A percentile compares a stretch with the other conserved stretches of the same genome.
Conservation (phyloP, 2,888 invertebrate species). For the Hybos culiciformis region DNA sequence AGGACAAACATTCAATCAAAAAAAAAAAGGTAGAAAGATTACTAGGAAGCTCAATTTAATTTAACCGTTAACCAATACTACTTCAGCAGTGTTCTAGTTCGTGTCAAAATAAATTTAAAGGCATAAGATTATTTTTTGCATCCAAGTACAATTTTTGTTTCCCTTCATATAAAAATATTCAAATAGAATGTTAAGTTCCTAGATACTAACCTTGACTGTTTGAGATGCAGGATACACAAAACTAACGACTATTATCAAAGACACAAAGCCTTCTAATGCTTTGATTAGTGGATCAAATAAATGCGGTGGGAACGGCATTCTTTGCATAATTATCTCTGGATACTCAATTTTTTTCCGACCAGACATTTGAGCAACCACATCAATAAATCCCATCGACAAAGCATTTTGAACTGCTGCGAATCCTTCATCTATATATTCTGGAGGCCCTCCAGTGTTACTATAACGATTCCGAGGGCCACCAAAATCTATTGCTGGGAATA, state of each 20-base stretch:
- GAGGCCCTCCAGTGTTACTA: constrained; percentile 38
- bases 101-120: too few species aligned
- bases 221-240: constrained; percentile 70
- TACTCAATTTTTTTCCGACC: constrained; percentile 10
- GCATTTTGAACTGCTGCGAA: constrained; percentile 52
- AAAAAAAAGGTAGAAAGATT: too few species aligned
- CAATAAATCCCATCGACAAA: constrained; percentile 37
- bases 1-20: too few species aligned
- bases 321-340: constrained; percentile 29
- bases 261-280: constrained; percentile 51
- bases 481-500: constrained; percentile 50
- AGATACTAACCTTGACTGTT: constrained; percentile 55
- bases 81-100: too few species aligned
- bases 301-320: constrained; percentile 63
- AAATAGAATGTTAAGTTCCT: too few species aligned
- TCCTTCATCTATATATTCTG: constrained; percentile 44
- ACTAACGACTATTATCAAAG: constrained; percentile 63
- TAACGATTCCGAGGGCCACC: constrained; percentile 22
- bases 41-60: too few species aligned
- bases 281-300: constrained; percentile 51
- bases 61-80: too few species aligned
- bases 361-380: constrained; percentile 22
- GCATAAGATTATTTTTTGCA: too few species aligned
- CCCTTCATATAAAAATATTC: too few species aligned
- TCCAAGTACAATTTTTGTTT: too few species aligned